phyloP scores from a whole-genome alignment of 2,888 invertebrate species.

The Rapana venosa region DNA sequence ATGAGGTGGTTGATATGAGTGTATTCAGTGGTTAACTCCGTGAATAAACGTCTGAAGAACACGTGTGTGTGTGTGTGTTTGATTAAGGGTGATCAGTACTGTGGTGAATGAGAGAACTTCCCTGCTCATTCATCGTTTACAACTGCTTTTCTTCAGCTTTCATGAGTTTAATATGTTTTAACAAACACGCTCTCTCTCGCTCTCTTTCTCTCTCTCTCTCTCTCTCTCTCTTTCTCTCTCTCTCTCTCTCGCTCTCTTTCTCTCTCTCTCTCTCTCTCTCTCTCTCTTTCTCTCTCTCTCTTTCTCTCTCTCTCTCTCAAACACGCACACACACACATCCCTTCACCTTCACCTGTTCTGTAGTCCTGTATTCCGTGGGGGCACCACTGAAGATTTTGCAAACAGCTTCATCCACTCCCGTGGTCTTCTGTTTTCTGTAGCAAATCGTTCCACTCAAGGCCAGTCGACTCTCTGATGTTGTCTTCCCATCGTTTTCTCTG shows the following conservation, averaged over 20 bases:
- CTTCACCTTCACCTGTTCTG: no score
- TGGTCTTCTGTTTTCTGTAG: no score
- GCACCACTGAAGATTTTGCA: no score
- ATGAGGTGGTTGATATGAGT: background rate
- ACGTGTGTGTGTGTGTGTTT: background rate
- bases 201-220: conserved; percentile 18
- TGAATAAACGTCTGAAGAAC: conserved; percentile 1
- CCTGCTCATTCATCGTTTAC: background rate
- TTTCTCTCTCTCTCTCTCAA: conserved; percentile 18
- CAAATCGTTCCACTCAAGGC: no score
- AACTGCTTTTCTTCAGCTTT: background rate
- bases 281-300: conserved; percentile 5
- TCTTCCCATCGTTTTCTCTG: no score
- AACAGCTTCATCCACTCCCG: no score
- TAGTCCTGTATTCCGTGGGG: no score
- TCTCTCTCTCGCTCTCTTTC: background rate
- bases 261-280: background rate
- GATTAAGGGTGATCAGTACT: background rate
- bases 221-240: conserved; percentile 4
- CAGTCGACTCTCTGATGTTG: no score
- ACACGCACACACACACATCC: background rate
- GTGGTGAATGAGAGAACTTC: background rate
- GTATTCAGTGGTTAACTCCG: background rate
- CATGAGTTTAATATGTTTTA: background rate
- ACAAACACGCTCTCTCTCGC: background rate